A percentile compares a stretch with the other conserved stretches of the same genome.
phyloP scores from a whole-genome alignment of 1,140 invertebrate genomes.

The Wiebesia pumilae region DNA sequence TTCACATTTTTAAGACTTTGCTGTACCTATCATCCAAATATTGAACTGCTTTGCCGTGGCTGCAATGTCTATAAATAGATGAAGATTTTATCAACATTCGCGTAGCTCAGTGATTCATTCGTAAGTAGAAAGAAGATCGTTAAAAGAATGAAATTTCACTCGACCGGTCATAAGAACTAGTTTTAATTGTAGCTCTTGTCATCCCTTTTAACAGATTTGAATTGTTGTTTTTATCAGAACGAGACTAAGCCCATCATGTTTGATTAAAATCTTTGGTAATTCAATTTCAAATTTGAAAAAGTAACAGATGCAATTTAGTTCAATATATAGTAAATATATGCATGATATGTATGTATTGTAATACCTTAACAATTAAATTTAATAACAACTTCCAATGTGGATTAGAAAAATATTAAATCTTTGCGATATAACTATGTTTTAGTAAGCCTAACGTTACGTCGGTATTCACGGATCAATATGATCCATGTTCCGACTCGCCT shows the following conservation, averaged over 20 bases:
- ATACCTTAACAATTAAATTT: conserved; percentile 71
- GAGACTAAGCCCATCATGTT: background rate
- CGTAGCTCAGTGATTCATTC: too few species aligned
- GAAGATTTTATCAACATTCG: too few species aligned
- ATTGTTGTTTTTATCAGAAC: background rate
- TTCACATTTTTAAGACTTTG: background rate
- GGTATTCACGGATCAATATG: conserved; percentile 74
- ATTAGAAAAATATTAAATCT: conserved; percentile 77
- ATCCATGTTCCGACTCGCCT: conserved; percentile 65
- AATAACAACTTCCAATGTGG: conserved; percentile 77
- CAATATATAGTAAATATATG: conserved; percentile 50
- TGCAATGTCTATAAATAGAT: background rate
- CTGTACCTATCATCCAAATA: background rate
- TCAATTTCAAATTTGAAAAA: background rate
- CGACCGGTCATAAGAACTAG: background rate
- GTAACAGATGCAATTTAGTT: conserved; percentile 33
- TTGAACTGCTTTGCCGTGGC: background rate
- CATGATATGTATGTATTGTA: conserved; percentile 55
- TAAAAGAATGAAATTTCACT: conserved; percentile 3
- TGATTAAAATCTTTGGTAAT: background rate
- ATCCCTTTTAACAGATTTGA: background rate
- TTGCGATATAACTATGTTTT: conserved; percentile 57
- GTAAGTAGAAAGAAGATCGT: background rate
- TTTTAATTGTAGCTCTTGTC: background rate
- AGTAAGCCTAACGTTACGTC: conserved; percentile 58